Evolutionary conservation across 2,797 vertebrate genomes (phyloP).

Genomic region (Acipenser ruthenus): DNA sequence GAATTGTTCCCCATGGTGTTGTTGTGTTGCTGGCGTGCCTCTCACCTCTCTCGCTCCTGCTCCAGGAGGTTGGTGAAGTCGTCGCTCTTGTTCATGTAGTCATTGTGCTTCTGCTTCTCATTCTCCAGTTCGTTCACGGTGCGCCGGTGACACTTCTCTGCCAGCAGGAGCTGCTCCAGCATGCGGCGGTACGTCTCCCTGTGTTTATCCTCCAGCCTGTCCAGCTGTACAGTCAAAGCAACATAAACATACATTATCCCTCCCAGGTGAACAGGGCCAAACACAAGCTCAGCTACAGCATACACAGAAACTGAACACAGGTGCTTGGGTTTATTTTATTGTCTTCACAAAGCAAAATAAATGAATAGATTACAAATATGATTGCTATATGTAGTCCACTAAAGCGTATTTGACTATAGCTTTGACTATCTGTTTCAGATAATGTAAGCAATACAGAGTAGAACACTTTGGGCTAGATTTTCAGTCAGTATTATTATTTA

Average conservation of each 20-base stretch:
- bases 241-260: neutral
- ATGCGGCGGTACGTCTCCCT: slow-evolving; percentile 89
- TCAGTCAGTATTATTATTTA: too few species aligned
- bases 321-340: too few species aligned
- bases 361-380: too few species aligned
- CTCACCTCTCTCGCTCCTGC: slow-evolving; percentile 89
- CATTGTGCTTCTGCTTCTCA: slow-evolving; percentile 83
- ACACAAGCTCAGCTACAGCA: too few species aligned
- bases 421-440: too few species aligned
- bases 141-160: slow-evolving; percentile 86
- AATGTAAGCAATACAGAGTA: too few species aligned
- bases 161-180: slow-evolving; percentile 91
- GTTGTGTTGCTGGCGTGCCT: neutral
- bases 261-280: neutral
- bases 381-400: too few species aligned
- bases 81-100: slow-evolving; percentile 97
- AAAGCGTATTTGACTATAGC: too few species aligned
- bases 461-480: too few species aligned
- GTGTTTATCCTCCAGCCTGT: slow-evolving; percentile 87
- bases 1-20: too few species aligned
- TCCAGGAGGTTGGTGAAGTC: slow-evolving; percentile 96
- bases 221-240: slow-evolving; percentile 61
- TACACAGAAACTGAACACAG: too few species aligned
- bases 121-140: slow-evolving; percentile 83
- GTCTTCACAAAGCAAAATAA: too few species aligned